A percentile compares a stretch with the other conserved stretches of the same genome.
These are phyloP conservation scores for Lepisosteus oculatus DNA, from an alignment of 2,113 vertebrate species.

Conservation along the genomic window DNA sequence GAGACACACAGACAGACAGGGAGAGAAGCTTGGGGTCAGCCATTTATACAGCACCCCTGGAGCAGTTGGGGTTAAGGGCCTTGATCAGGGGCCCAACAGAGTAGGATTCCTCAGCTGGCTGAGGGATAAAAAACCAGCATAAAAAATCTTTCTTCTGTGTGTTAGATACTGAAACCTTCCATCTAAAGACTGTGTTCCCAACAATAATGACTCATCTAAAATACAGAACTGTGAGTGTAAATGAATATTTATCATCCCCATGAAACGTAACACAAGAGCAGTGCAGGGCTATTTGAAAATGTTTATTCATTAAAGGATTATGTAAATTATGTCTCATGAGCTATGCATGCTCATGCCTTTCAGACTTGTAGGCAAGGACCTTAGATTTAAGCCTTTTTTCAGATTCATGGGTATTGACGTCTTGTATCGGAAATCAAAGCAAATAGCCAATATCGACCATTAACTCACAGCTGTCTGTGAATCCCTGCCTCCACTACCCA, in stretches of 20 bases:
- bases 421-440: conserved; percentile 31
- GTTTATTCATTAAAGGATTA: conserved; percentile 57
- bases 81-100: too few relatives aligned
- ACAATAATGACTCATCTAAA: not conserved
- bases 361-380: conserved; percentile 36
- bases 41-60: too few relatives aligned
- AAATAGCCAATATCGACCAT: conserved; percentile 23
- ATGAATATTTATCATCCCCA: conserved; percentile 47
- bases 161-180: too few relatives aligned
- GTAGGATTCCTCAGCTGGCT: too few relatives aligned
- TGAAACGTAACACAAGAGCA: conserved; percentile 31
- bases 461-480: conserved; percentile 8
- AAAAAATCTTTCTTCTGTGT: too few relatives aligned
- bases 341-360: conserved; percentile 38
- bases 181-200: not conserved
- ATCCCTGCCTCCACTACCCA: not conserved
- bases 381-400: conserved; percentile 27
- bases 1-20: too few relatives aligned
- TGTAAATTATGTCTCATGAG: conserved; percentile 39
- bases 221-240: conserved; percentile 31
- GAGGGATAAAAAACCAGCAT: too few relatives aligned
- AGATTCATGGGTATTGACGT: conserved; percentile 24
- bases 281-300: conserved; percentile 36
- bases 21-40: too few relatives aligned
- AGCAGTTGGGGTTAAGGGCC: too few relatives aligned